These are phyloP conservation scores for Hirtodrosophila trivittata DNA, from an alignment of 2,888 invertebrate species.

Conservation along the genomic window DNA sequence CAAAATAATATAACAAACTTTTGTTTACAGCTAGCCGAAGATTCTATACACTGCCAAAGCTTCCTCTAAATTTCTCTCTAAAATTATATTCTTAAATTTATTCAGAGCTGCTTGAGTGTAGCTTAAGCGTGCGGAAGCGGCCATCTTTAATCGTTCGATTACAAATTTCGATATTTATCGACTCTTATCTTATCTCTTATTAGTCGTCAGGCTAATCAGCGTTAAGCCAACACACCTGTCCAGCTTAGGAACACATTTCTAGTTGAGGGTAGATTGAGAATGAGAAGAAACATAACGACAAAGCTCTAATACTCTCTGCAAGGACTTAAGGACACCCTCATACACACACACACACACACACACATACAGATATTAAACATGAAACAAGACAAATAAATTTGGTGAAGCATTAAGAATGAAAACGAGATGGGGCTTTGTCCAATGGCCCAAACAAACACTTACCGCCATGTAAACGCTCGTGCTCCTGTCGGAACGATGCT, in stretches of 20 bases:
- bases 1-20: slow-evolving; percentile 24
- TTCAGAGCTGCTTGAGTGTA: too few relatives aligned
- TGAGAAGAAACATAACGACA: too few relatives aligned
- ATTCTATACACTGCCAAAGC: slow-evolving; percentile 19
- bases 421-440: slow-evolving; percentile 18
- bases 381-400: slow-evolving; percentile 40
- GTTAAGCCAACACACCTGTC: background rate
- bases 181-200: too few relatives aligned
- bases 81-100: too few relatives aligned
- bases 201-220: too few relatives aligned
- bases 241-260: too few relatives aligned
- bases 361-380: slow-evolving; percentile 15
- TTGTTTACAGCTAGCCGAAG: slow-evolving; percentile 10
- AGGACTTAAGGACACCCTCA: background rate
- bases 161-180: too few relatives aligned
- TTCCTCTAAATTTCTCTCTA: too few relatives aligned
- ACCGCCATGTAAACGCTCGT: slow-evolving; percentile 84
- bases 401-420: slow-evolving; percentile 8
- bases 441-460: slow-evolving; percentile 54
- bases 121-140: too few relatives aligned
- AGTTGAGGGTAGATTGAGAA: too few relatives aligned
- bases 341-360: background rate
- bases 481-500: slow-evolving; percentile 86
- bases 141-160: too few relatives aligned
- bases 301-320: slow-evolving; percentile 9